Base-by-base conservation (phyloP, 2,113 vertebrate species). In the Ptychochromis oligacanthus region DNA sequence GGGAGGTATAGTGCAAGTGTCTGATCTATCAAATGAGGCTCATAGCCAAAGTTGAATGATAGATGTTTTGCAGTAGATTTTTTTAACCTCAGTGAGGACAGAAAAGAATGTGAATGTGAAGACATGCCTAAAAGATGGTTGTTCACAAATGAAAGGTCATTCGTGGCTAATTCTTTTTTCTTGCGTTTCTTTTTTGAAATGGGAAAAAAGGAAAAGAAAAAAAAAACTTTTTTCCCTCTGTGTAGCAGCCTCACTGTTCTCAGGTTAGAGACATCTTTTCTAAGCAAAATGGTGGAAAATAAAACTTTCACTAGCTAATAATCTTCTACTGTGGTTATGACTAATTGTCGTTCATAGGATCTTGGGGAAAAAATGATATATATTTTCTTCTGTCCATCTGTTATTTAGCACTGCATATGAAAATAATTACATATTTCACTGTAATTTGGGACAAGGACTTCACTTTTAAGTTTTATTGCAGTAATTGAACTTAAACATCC, bases 231-330 rank as follows among this genome's bases (percentile, higher is more conserved):
- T 36, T 70, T 77, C 59, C 62, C 76, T 83, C 80, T 90, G 78
- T 91, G 91, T 92, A 93, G 91, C 93, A 89, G 89, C 88, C 88
- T 91, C 90, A 91, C 87, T 91, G 84, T 93, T 93, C 92, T 95
- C 93, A 90, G 92, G 92, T 91, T 94, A 93, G 92, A 90, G 80
- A 92, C 77, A 81, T 88, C 75, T 93, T 94, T 94, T 94, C 77
- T 93, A 92, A 92, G 80, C 88, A 87, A 91, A 90, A 88, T 80
- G 46, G 82, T 90, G 87, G 26, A 91, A 90, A 93, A 93, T 91
- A 92, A 93, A 91, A 81, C 62, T 82, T 90, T 92, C 77, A 92
- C 84, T 84, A 62, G 57, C 84, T 84, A 74, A 88, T 86, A 75
- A 79, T 76, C 26, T 72, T 87, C 5, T 72, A 61, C 24, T 90